Percentiles rank a stretch among this genome's conserved stretches.
Evolutionary conservation across 2,113 vertebrate genomes (phyloP).

Genomic region (Semicossyphus pulcher): DNA sequence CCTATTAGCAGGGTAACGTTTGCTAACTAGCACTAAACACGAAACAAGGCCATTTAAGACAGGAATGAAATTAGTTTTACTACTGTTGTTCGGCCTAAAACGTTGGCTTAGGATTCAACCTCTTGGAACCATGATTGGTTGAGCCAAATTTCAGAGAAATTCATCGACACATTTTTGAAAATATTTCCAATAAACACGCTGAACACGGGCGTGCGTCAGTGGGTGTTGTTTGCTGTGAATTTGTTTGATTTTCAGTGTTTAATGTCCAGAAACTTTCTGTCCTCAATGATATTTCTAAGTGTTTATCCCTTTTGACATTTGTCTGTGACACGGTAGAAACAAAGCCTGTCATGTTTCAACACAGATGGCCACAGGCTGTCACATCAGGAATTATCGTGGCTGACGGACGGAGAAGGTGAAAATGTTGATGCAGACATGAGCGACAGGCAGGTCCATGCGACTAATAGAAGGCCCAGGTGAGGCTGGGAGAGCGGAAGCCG

Average conservation of each 20-base stretch:
- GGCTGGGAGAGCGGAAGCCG: conserved; percentile 12
- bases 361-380: not conserved
- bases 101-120: too few relatives aligned
- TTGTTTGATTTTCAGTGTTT: not conserved
- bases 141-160: too few relatives aligned
- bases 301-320: not conserved
- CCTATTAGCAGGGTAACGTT: too few relatives aligned
- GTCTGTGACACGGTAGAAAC: not conserved
- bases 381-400: not conserved
- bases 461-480: conserved; percentile 43
- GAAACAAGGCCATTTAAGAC: too few relatives aligned
- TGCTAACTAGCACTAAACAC: too few relatives aligned
- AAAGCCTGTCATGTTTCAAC: not conserved
- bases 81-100: too few relatives aligned
- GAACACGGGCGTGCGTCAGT: too few relatives aligned
- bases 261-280: not conserved
- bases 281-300: not conserved
- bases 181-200: too few relatives aligned
- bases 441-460: conserved; percentile 11
- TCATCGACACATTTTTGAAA: not conserved
- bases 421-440: conserved; percentile 6
- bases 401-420: not conserved
- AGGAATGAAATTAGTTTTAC: too few relatives aligned
- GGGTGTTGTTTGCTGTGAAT: not conserved
- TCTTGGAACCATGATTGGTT: too few relatives aligned